phyloP scores from a whole-genome alignment of 1,140 invertebrate species.

The Scaptomyza pallida region DNA sequence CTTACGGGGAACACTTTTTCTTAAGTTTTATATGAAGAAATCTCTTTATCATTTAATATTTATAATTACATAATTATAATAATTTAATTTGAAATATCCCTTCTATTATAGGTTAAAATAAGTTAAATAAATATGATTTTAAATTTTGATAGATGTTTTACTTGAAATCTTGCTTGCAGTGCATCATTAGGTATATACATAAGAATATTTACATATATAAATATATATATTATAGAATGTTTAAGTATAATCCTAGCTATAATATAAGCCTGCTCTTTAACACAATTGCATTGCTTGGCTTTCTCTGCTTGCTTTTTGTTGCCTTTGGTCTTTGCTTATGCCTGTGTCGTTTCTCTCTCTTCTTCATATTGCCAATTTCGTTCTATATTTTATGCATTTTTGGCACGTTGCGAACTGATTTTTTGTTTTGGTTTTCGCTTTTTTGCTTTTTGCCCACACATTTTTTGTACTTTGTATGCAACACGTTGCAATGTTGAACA shows the following conservation, averaged over 20 bases:
- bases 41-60: too few species aligned
- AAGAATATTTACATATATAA: constrained; percentile 17
- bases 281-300: constrained; percentile 17
- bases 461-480: constrained; percentile 55
- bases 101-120: too few species aligned
- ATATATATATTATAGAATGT: constrained; percentile 11
- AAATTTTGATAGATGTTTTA: neutral
- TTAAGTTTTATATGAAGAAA: too few species aligned
- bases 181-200: constrained; percentile 14
- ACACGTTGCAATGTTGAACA: constrained; percentile 53
- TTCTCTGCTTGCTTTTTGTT: constrained; percentile 33
- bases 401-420: constrained; percentile 52
- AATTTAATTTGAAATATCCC: too few species aligned
- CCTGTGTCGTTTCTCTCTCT: constrained; percentile 28
- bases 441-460: constrained; percentile 38
- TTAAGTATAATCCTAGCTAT: constrained; percentile 13
- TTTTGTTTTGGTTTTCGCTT: constrained; percentile 33
- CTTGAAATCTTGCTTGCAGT: constrained; percentile 8
- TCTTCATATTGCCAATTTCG: constrained; percentile 31
- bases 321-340: constrained; percentile 25
- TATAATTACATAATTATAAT: too few species aligned
- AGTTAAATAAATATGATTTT: too few species aligned
- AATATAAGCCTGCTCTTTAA: constrained; percentile 22
- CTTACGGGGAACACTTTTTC: too few species aligned
- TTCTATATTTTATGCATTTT: constrained; percentile 63